Evolutionary conservation across 2,113 vertebrate genomes (phyloP).

Genomic region (Prunella himalayana): DNA sequence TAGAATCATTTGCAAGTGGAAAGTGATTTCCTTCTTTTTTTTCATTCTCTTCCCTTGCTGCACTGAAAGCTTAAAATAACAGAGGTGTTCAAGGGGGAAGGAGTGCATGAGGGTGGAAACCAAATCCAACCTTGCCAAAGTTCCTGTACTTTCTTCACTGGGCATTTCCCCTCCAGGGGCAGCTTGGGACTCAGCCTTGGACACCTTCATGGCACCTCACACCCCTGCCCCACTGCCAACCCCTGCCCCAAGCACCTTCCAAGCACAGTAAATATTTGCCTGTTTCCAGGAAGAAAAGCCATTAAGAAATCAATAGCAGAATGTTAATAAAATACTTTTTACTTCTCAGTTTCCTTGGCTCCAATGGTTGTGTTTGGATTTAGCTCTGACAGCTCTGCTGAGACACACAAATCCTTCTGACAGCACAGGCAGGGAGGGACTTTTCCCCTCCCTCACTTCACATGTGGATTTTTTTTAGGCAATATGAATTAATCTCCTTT

Average conservation of each 20-base stretch:
- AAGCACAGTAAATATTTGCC: conserved; percentile 14
- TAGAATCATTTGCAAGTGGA: neutral
- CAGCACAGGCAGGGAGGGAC: neutral
- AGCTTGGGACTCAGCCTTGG: neutral
- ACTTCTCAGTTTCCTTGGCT: neutral
- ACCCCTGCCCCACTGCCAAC: neutral
- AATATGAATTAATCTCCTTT: neutral
- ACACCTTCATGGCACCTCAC: neutral
- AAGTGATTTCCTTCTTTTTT: neutral
- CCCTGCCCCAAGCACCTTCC: neutral
- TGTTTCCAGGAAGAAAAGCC: conserved; percentile 53
- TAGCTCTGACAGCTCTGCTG: conserved; percentile 5
- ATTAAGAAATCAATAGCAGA: conserved; percentile 57
- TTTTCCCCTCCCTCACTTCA: neutral
- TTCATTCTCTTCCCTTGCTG: neutral
- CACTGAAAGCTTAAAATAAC: neutral
- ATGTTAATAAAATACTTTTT: conserved; percentile 41
- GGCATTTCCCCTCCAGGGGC: neutral
- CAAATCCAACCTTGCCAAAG: neutral
- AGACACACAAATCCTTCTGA: neutral
- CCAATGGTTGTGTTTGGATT: neutral
- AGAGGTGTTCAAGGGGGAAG: neutral
- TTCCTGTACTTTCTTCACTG: rapidly evolving
- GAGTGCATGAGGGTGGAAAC: rapidly evolving
- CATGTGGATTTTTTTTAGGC: neutral